These are phyloP conservation scores for Prionace glauca DNA, from an alignment of 2,797 vertebrate species.

Conservation along the genomic window DNA sequence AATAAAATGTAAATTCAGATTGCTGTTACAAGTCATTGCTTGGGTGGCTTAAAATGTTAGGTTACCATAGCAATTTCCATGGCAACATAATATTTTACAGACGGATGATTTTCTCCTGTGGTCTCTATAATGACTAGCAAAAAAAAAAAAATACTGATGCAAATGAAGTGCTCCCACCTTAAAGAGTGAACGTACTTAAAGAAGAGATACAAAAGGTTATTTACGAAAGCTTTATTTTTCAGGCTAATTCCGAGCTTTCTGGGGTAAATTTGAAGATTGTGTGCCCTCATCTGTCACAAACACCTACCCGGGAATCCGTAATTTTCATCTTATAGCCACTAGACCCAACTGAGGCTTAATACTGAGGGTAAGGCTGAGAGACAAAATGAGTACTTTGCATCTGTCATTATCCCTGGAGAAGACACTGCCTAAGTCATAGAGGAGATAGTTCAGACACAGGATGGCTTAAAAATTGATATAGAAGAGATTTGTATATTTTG, in stretches of 20 bases:
- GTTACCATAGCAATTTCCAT: constrained; percentile 68
- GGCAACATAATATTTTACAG: constrained; percentile 70
- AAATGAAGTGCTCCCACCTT: background rate
- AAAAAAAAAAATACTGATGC: background rate
- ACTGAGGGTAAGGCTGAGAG: background rate
- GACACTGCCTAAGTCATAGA: background rate
- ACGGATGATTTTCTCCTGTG: constrained; percentile 64
- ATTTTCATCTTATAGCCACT: background rate
- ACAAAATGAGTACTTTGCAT: background rate
- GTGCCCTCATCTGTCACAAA: background rate
- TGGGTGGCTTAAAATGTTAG: constrained; percentile 62
- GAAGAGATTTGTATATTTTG: too few relatives aligned
- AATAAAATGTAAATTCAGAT: constrained; percentile 70
- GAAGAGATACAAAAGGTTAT: background rate
- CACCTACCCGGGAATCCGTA: background rate
- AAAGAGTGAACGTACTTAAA: background rate
- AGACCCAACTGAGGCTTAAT: background rate
- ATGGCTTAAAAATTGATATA: background rate
- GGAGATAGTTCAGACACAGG: background rate
- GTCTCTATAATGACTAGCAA: constrained; percentile 50
- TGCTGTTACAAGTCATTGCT: constrained; percentile 66
- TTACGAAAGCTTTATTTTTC: background rate
- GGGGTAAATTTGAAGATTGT: background rate
- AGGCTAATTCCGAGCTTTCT: background rate
- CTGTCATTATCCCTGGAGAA: background rate